phyloP scores from a whole-genome alignment of 2,797 vertebrate species.

The Simalia tracyae region DNA sequence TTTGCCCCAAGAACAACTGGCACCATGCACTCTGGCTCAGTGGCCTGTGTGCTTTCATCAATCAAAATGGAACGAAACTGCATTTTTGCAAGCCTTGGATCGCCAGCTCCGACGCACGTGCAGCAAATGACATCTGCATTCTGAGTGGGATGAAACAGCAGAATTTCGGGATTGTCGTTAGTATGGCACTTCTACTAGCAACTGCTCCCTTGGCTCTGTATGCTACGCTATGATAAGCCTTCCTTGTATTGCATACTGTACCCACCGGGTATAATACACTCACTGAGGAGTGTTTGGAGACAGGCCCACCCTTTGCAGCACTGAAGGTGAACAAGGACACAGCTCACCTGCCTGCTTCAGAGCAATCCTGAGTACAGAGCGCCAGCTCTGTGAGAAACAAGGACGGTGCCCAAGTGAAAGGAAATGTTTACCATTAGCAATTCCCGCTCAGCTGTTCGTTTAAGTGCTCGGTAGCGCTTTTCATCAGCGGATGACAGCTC shows the following conservation, averaged over 20 bases:
- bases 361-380: not conserved
- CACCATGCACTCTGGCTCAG: constrained; percentile 98
- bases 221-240: not conserved
- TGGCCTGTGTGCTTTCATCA: constrained; percentile 97
- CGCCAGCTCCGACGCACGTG: constrained; percentile 94
- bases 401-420: too few species aligned
- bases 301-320: too few species aligned
- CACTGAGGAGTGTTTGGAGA: fast-evolving
- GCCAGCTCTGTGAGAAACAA: not conserved
- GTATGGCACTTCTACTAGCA: not conserved
- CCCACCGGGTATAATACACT: too few species aligned
- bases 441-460: constrained; percentile 93
- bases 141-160: constrained; percentile 63
- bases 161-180: not conserved
- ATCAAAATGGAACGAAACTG: constrained; percentile 98
- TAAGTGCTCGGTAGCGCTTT: constrained; percentile 94
- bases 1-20: constrained; percentile 96
- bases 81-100: constrained; percentile 96
- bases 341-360: too few species aligned
- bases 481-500: constrained; percentile 96
- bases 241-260: not conserved
- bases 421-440: constrained; percentile 87
- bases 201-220: not conserved
- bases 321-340: not conserved
- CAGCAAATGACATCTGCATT: constrained; percentile 98